Evolutionary conservation across 2,113 vertebrate species (phyloP), one percentile per base, ranked within the genome.

Genomic region (Tapirus terrestris): DNA sequence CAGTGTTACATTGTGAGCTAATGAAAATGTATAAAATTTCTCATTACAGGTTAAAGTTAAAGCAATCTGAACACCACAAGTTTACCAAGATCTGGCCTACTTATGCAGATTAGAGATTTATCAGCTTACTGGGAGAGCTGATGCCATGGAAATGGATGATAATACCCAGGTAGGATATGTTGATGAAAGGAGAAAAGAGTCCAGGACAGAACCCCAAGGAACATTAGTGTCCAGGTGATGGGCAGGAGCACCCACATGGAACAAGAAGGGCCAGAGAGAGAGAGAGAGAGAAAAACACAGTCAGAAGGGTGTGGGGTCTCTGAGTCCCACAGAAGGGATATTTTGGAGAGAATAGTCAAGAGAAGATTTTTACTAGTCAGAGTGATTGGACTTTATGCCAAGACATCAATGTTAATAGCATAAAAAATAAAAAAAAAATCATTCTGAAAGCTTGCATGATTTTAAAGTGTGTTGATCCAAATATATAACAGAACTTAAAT

Each of bases 391-490:
- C 33, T 73, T 89, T 53, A 61, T 33, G 43, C 14, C n/a, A 75
- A 87, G 33, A 36, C 27, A 51, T 70, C 39, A n/a, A 12, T 23
- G 7, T 77, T 77, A 48, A 68, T 43, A 75, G 31, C 21, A 65
- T 25, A 76, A 31, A 76, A 79, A 83, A 88, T 72, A 7, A 0
- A 48, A 82, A 84, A 60, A n/a, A 25, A 33, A 77, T 60, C 6
- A 27, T 81, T 83, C 56, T 23, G 18, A 56, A 83, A 60, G 68
- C 48, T 75, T 67, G 10, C 5, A 51, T 79, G 10, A 53, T 86
- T 87, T 96, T 77, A 48, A 65, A 82, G 53, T 36, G 17, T 43
- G 29, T 83, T 73, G 20, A 73, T 89, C 67, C 18, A 97, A 94
- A 92, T 39, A 77, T 53, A 36, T n/a, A 89, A 58, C 18, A 83